Evolutionary conservation across 2,888 invertebrate genomes (phyloP).

Genomic region (Oligia strigilis): DNA sequence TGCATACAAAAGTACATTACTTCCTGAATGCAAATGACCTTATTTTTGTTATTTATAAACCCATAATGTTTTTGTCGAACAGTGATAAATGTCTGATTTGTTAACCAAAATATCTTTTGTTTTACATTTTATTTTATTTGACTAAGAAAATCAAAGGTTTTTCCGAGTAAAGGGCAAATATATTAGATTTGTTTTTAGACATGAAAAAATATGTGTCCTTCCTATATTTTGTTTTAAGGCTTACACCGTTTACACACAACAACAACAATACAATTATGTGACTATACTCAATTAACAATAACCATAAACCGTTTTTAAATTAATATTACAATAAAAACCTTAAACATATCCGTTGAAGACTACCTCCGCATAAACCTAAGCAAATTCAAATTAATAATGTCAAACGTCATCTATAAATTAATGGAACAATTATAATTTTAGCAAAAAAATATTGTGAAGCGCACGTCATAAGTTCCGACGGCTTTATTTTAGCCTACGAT

Average conservation of each 20-base stretch:
- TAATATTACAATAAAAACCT: neutral
- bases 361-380: neutral
- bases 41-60: slow-evolving; percentile 71
- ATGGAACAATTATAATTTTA: slow-evolving; percentile 25
- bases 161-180: neutral
- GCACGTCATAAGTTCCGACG: slow-evolving; percentile 82
- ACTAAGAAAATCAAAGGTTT: neutral
- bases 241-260: too few relatives aligned
- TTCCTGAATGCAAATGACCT: slow-evolving; percentile 76
- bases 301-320: neutral
- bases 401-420: neutral
- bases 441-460: slow-evolving; percentile 50
- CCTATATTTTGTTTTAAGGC: neutral
- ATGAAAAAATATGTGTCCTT: neutral
- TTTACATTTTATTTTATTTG: slow-evolving; percentile 8
- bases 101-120: slow-evolving; percentile 13
- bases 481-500: slow-evolving; percentile 88
- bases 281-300: neutral
- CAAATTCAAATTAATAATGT: neutral
- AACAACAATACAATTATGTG: too few relatives aligned
- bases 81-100: slow-evolving; percentile 49
- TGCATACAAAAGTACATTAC: slow-evolving; percentile 57
- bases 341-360: neutral
- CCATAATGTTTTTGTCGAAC: slow-evolving; percentile 46
- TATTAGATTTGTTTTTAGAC: neutral